Evolutionary conservation across 64 coral and sea anemone genomes (phyloP), one percentile per base, ranked within the genome.

Genomic region (Hydrozoanthus tunicans): DNA sequence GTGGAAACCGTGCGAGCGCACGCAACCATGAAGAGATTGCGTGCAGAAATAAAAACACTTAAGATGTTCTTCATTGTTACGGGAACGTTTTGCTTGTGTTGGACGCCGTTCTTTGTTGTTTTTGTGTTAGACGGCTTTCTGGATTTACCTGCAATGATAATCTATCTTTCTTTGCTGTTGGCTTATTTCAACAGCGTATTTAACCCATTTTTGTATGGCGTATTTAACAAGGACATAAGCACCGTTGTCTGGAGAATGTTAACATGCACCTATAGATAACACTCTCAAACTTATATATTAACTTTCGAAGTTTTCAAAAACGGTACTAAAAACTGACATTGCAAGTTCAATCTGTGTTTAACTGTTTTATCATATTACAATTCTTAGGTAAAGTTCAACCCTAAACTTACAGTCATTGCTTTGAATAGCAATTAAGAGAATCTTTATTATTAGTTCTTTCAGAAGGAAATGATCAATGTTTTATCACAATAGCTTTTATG

Each of bases 11-110:
- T 26, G 12, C 64, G 53, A 13, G 4, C 64, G 56, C 54, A n/a
- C 14, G 54, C 53, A 14, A 86, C 53, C 53, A 86, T 51, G 54
- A 70, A 70, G 52, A 69, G 66, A 5, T 9, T 86, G n/a, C 82
- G 66, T 8, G 9, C 66, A 24, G 82, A 86, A 70, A 25, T 86
- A 4, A 86, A 86, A 72, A 86, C 82, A 5, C 54, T 86, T 10
- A 71, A 57, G 52, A 86, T 86, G 82, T 86, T 86, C 15, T 20
- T 86, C 9, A 66, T 70, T 58, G 82, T 86, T 57, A 86, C 82
- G n/a, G 82, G 82, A 5, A 70, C 64, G 25, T 86, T 86, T 56
- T 70, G 65, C 4, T 12, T 86, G 4, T 72, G 82, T 70, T 86
- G 66, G 82, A 86, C 82, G 52, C 82, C 82, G 3, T 56, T 86